Evolutionary conservation across 35 echinoderm and acorn worm species (phyloP).

Genomic region (Eucidaris tribuloides): DNA sequence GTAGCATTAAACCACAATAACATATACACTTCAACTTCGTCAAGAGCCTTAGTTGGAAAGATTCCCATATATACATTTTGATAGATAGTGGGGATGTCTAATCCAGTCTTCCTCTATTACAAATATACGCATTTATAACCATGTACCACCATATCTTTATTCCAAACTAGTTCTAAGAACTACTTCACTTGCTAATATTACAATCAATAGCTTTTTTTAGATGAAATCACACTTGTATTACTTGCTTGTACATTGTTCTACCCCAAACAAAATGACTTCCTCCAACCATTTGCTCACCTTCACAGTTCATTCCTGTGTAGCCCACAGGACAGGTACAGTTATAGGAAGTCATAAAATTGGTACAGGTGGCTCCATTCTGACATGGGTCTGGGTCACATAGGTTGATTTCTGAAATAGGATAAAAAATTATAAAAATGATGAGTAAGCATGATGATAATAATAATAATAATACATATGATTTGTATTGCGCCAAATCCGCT

Average conservation of each 20-base stretch:
- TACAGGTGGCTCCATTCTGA: constrained; percentile 53
- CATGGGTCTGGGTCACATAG: constrained; percentile 27
- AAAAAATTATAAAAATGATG: neutral
- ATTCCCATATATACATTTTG: neutral
- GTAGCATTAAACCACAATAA: neutral
- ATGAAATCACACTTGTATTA: neutral
- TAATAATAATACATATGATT: too few relatives aligned
- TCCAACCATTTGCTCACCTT: neutral
- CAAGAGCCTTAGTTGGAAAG: too few relatives aligned
- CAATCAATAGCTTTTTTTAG: neutral
- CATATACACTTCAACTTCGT: too few relatives aligned
- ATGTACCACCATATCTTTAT: neutral
- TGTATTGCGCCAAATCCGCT: too few relatives aligned
- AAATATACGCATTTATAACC: neutral
- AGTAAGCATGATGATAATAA: neutral
- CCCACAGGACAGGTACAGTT: constrained; percentile 30
- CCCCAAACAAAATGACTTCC: neutral
- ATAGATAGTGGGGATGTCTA: too few relatives aligned
- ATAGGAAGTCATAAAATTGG: constrained; percentile 45
- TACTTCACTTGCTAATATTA: neutral
- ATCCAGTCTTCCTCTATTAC: neutral
- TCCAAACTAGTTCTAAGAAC: neutral
- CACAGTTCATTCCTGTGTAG: constrained; percentile 44
- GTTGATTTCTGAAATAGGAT: neutral
- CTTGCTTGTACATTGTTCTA: neutral